Base-by-base conservation (phyloP, 1,140 invertebrate species). In the Episyrphus balteatus region DNA sequence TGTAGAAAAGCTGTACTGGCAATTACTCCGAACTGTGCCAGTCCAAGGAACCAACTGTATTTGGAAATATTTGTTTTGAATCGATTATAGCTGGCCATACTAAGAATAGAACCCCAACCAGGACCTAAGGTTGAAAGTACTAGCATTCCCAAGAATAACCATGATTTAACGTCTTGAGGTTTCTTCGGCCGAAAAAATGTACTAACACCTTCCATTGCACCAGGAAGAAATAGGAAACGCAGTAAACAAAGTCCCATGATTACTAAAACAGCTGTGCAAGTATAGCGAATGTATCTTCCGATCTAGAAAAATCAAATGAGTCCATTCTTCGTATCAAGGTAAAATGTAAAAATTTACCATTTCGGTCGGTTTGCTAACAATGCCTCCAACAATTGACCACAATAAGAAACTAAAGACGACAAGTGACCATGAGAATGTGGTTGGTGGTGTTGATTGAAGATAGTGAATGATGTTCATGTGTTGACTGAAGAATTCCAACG, bases 51-150 rank as follows among this genome's bases (percentile, higher is more conserved):
- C 60, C 60, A 66, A 47, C 60, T 61, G 12, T 57, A 55, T 19
- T 34, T 43, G 54, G 60, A 66, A 5, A 66, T 57, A 39, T 92
- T 86, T 55, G 92, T 92, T 55, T 84, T 76, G 58, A 92, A 92
- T 46, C 76, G 76, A 65, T 95, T 94, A 57, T 90, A 92, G 62
- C 88, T 92, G 12, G 90, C 87, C 71, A 92, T 87, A 33, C 87
- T 84, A 6, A 93, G 75, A 55, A 93, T 82, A 18, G 88, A 88
- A 43, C 92, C 92, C 77, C 92, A 94, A 5, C 91, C 91, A 11
- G 88, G 86, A 1, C 91, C 92, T 1, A 93, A 80, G 0, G 88
- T 51, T 8, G 59, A 56, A 2, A 65, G 42, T 0, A 55, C 54
- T 38, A 58, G 49, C 0, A 65, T 6, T 3, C 48, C 39, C 14